Evolutionary conservation across 1,140 invertebrate species (phyloP), one percentile per base, ranked within the genome.

Genomic region (Orchestia grillus): DNA sequence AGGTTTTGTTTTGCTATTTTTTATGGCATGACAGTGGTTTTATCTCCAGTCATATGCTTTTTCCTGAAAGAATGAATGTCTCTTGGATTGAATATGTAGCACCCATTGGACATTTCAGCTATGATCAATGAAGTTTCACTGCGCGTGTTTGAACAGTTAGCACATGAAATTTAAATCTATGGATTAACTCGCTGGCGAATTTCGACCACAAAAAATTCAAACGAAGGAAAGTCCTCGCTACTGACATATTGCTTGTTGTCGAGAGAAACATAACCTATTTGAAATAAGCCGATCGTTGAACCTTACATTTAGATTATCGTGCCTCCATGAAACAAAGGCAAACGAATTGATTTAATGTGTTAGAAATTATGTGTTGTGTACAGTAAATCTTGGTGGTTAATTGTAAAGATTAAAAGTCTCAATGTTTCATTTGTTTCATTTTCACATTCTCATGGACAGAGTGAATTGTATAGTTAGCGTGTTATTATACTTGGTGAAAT

Each of bases 331-430:
- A 90, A 90, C 28, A 43, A 44, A 41, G 43, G 43, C 43, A 44
- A 41, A 16, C 43, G 88, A 90, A 90, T 90, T 44, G 43, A 90
- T 41, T 90, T 90, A 77, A 90, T 90, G 88, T 90, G n/a, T 42
- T 90, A 41, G 43, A 90, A 42, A 41, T 90, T 90, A 90, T 28
- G 88, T 90, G 88, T 90, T 90, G 88, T 90, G 88, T 90, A 90
- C 88, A 90, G 88, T 90, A 90, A 90, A 90, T 90, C 41, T 90
- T 11, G 28, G 28, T 90, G 88, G 88, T 90, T 90, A 90, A 8
- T 42, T 90, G n/a, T 90, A 90, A 90, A 90, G 88, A 90, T 90
- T 90, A 90, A 90, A 90, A 90, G 15, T 44, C 43, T 90, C 15
- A 8, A 43, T 90, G n/a, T 44, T 41, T 8, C 41, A 42, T 90